Evolutionary conservation across 2,888 invertebrate species (phyloP).

Genomic region (Hofmannophila pseudospretella): DNA sequence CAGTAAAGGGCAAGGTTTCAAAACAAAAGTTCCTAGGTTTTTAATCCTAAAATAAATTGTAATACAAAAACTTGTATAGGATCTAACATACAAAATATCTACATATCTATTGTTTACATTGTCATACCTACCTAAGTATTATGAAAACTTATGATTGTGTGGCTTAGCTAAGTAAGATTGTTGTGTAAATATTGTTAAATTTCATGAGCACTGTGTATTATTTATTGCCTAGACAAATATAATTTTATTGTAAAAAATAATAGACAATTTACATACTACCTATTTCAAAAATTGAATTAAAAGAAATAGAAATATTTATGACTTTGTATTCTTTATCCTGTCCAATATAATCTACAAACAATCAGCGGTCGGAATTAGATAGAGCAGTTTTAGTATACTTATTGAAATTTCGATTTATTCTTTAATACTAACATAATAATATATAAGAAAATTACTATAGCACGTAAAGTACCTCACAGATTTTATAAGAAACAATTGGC

Average conservation of each 20-base stretch:
- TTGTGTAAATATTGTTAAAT: constrained; percentile 58
- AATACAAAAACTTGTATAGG: constrained; percentile 2
- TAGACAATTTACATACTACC: constrained; percentile 51
- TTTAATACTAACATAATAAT: too few species aligned
- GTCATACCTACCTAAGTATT: neutral
- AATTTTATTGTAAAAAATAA: constrained; percentile 46
- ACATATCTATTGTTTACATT: neutral
- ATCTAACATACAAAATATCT: neutral
- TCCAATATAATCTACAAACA: too few species aligned
- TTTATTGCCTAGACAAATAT: constrained; percentile 56
- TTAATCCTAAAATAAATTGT: constrained; percentile 12
- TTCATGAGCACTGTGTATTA: constrained; percentile 51
- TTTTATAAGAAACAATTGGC: too few species aligned
- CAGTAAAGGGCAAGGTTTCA: constrained; percentile 33
- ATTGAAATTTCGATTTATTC: too few species aligned
- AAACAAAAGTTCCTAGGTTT: constrained; percentile 53
- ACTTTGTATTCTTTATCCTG: neutral
- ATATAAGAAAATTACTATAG: too few species aligned
- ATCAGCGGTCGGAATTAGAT: too few species aligned
- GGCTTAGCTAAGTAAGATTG: constrained; percentile 9
- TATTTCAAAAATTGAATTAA: constrained; percentile 34
- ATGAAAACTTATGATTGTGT: neutral
- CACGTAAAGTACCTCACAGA: too few species aligned
- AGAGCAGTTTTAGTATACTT: too few species aligned
- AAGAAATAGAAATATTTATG: constrained; percentile 15